Conservation (phyloP, 2,888 invertebrate species). For the Trachelus tabidus region DNA sequence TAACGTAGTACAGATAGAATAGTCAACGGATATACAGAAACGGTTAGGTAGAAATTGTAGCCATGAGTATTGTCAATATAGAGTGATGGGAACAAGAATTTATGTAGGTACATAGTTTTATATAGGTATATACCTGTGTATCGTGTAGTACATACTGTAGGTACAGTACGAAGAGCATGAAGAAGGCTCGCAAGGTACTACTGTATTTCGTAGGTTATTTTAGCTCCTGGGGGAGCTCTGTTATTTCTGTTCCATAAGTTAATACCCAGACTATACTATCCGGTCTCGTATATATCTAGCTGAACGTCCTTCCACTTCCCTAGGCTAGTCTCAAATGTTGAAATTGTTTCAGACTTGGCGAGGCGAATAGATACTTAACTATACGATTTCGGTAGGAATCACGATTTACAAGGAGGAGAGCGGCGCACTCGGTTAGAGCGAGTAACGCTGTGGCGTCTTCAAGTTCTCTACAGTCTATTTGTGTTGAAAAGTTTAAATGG, state of each 20-base stretch:
- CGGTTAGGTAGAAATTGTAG: neutral
- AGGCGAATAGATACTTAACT: neutral
- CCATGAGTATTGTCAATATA: neutral
- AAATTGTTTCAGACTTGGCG: neutral
- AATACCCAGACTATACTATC: slow-evolving; percentile 36
- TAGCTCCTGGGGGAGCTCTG: slow-evolving; percentile 41
- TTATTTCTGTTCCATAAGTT: slow-evolving; percentile 56
- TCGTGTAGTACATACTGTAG: neutral
- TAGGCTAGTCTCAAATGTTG: neutral
- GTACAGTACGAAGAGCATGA: neutral
- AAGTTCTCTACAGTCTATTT: neutral
- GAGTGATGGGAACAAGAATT: neutral
- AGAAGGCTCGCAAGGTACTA: neutral
- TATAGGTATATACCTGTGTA: neutral
- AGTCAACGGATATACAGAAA: neutral
- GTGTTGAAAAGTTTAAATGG: neutral
- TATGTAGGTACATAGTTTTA: neutral
- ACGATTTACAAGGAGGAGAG: neutral
- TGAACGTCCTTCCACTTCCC: neutral
- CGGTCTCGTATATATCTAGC: neutral
- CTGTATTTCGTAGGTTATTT: slow-evolving; percentile 42
- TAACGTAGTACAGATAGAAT: neutral
- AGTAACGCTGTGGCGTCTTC: neutral
- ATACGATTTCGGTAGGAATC: neutral
- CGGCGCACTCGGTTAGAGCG: neutral